Evolutionary conservation across 2,113 vertebrate genomes (phyloP).

Genomic region (Theropithecus gelada): DNA sequence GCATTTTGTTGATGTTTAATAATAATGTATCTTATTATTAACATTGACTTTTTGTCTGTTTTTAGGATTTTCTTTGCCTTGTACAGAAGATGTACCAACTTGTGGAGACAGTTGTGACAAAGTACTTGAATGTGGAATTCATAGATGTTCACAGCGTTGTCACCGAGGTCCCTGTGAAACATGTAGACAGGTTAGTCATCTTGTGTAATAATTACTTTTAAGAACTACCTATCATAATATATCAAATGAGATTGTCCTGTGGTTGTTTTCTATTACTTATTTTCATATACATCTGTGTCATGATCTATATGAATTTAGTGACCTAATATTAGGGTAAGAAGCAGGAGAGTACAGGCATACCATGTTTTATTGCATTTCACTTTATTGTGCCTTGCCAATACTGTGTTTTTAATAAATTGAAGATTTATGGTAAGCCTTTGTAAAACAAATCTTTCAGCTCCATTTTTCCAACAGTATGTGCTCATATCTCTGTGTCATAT

Average conservation of each 20-base stretch:
- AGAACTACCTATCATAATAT: background rate
- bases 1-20: background rate
- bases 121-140: conserved; percentile 92
- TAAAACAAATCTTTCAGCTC: background rate
- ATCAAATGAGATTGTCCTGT: background rate
- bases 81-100: conserved; percentile 94
- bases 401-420: background rate
- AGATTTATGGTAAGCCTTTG: background rate
- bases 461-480: background rate
- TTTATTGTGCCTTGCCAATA: background rate
- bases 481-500: background rate
- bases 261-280: background rate
- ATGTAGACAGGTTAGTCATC: conserved; percentile 92
- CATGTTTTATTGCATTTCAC: background rate
- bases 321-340: background rate
- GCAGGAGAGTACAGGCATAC: background rate
- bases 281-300: background rate
- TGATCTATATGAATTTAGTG: background rate
- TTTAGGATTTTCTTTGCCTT: conserved; percentile 92
- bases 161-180: conserved; percentile 96
- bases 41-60: conserved; percentile 45
- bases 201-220: background rate
- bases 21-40: background rate
- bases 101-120: conserved; percentile 97
- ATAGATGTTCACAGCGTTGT: conserved; percentile 96